These are phyloP conservation scores for Micrasema longulum DNA, from an alignment of 1,140 invertebrate species.

Conservation along the genomic window DNA sequence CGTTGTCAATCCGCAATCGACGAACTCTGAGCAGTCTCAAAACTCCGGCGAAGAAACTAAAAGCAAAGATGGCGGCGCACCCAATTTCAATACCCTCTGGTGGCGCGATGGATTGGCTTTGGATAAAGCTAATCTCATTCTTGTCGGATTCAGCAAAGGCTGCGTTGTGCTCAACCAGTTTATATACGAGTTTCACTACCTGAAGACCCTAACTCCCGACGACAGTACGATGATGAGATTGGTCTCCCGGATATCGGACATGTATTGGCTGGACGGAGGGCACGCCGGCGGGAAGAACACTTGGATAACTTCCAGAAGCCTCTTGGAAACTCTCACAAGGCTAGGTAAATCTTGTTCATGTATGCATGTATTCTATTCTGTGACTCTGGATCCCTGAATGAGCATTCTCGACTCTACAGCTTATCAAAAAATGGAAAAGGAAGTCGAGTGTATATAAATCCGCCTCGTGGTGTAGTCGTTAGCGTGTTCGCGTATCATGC, in stretches of 20 bases:
- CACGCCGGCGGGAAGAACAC: slow-evolving; percentile 86
- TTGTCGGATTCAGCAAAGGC: slow-evolving; percentile 92
- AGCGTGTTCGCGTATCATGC: too few relatives aligned
- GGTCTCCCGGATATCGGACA: slow-evolving; percentile 73
- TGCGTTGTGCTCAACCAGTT: slow-evolving; percentile 92
- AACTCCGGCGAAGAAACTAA: slow-evolving; percentile 29
- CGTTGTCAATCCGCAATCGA: slow-evolving; percentile 45
- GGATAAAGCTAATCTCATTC: slow-evolving; percentile 66
- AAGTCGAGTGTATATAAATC: too few relatives aligned
- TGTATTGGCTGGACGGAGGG: slow-evolving; percentile 91
- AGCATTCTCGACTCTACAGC: too few relatives aligned
- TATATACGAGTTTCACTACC: slow-evolving; percentile 84
- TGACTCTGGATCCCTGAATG: too few relatives aligned
- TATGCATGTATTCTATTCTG: too few relatives aligned
- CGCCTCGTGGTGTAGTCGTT: too few relatives aligned
- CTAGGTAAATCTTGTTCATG: too few relatives aligned
- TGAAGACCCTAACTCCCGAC: slow-evolving; percentile 74
- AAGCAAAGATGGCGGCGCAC: slow-evolving; percentile 33
- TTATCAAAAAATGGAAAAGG: too few relatives aligned
- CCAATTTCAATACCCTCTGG: slow-evolving; percentile 56
- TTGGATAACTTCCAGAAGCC: slow-evolving; percentile 81
- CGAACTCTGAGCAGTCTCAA: slow-evolving; percentile 20
- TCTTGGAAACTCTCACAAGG: slow-evolving; percentile 77
- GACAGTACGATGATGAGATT: slow-evolving; percentile 71
- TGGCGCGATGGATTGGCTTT: slow-evolving; percentile 64